phyloP scores from a whole-genome alignment of 2,797 vertebrate genomes.

The Artibeus jamaicensis region DNA sequence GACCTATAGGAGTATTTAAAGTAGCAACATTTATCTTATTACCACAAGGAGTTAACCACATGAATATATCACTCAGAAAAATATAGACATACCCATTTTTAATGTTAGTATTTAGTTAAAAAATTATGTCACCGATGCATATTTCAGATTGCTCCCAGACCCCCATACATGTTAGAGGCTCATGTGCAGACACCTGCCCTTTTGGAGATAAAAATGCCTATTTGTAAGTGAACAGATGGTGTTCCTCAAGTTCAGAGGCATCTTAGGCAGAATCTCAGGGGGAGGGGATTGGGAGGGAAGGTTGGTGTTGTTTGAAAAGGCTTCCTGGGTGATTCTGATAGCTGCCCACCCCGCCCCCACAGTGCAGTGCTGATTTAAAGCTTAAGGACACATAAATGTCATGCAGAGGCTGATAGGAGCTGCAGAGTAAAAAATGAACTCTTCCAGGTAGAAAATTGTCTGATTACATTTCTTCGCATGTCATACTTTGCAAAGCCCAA shows the following conservation, averaged over 20 bases:
- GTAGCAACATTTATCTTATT: constrained; percentile 43
- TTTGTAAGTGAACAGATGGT: constrained; percentile 68
- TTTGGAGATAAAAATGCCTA: constrained; percentile 67
- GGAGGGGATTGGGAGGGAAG: not conserved
- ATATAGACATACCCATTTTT: constrained; percentile 28
- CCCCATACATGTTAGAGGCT: not conserved
- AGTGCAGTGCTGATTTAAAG: constrained; percentile 40
- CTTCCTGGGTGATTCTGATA: constrained; percentile 53
- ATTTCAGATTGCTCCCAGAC: not conserved
- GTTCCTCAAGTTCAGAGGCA: constrained; percentile 66
- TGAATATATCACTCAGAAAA: constrained; percentile 34
- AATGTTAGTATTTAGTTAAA: constrained; percentile 40
- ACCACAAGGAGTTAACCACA: not conserved
- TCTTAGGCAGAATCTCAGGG: constrained; percentile 44
- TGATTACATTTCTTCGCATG: constrained; percentile 32
- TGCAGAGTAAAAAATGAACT: constrained; percentile 2
- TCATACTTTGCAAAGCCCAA: not conserved
- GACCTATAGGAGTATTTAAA: constrained; percentile 44
- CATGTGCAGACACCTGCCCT: constrained; percentile 64
- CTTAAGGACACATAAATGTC: constrained; percentile 63
- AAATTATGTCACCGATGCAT: constrained; percentile 34
- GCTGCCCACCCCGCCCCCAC: not conserved
- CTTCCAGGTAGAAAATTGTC: constrained; percentile 14
- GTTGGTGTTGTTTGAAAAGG: constrained; percentile 6
- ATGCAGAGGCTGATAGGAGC: not conserved